Conservation (phyloP, 2,888 invertebrate genomes). For the Hemaris fuciformis region DNA sequence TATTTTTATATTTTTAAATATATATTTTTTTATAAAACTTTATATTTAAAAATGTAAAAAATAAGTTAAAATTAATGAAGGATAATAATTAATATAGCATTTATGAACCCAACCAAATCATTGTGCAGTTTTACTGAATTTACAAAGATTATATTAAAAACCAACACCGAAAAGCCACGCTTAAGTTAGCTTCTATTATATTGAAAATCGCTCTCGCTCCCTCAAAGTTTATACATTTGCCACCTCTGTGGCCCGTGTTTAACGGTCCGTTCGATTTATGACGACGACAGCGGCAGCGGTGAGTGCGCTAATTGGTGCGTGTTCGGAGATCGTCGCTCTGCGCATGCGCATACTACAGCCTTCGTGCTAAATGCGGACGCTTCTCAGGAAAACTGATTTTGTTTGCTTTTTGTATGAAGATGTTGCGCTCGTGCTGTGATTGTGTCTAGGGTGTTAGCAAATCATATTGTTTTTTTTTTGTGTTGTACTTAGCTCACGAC, state of each 20-base stretch:
- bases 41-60: too few species aligned
- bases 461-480: background rate
- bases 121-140: too few species aligned
- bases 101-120: too few species aligned
- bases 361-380: constrained; percentile 11
- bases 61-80: too few species aligned
- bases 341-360: constrained; percentile 34
- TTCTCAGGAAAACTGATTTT: background rate
- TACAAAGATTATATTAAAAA: too few species aligned
- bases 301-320: constrained; percentile 70
- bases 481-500: too few species aligned
- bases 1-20: too few species aligned
- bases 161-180: background rate
- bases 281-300: constrained; percentile 48
- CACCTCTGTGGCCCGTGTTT: constrained; percentile 41
- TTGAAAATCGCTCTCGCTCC: background rate
- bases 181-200: background rate
- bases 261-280: constrained; percentile 67
- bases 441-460: background rate
- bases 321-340: constrained; percentile 45
- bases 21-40: too few species aligned
- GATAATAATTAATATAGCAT: too few species aligned
- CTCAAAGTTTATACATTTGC: constrained; percentile 28
- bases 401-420: constrained; percentile 6
- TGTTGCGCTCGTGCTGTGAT: background rate